phyloP scores from a whole-genome alignment of 1,140 invertebrate species.

The Drosophila punjabiensis region DNA sequence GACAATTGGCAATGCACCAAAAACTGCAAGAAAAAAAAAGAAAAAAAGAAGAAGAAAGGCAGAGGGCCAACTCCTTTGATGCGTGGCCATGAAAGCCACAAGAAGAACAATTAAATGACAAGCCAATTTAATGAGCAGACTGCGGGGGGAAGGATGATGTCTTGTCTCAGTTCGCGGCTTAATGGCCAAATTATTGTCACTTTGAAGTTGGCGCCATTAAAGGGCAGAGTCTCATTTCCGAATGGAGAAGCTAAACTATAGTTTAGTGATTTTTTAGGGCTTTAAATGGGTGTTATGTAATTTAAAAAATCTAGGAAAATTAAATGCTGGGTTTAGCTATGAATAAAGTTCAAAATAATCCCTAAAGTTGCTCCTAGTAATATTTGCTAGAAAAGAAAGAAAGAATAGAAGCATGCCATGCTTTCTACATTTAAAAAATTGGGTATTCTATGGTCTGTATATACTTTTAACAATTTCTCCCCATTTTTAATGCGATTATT shows the following conservation, averaged over 20 bases:
- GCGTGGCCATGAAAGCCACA: constrained; percentile 43
- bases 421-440: neutral
- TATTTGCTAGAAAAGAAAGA: neutral
- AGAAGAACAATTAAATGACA: constrained; percentile 82
- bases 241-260: constrained; percentile 17
- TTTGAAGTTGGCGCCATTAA: constrained; percentile 81
- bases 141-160: neutral
- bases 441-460: neutral
- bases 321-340: neutral
- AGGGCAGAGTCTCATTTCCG: constrained; percentile 14
- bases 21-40: constrained; percentile 7
- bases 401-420: neutral
- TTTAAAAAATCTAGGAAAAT: neutral
- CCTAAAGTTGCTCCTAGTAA: neutral
- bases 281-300: neutral
- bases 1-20: constrained; percentile 78
- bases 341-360: neutral
- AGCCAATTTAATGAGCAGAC: constrained; percentile 76
- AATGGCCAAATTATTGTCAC: constrained; percentile 82
- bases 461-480: neutral
- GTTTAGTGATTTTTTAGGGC: constrained; percentile 8
- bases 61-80: constrained; percentile 45
- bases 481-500: constrained; percentile 35
- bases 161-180: constrained; percentile 43
- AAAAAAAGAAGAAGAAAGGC: neutral